phyloP scores from a whole-genome alignment of 2,888 invertebrate species.

The Himalopsyche tibetana region DNA sequence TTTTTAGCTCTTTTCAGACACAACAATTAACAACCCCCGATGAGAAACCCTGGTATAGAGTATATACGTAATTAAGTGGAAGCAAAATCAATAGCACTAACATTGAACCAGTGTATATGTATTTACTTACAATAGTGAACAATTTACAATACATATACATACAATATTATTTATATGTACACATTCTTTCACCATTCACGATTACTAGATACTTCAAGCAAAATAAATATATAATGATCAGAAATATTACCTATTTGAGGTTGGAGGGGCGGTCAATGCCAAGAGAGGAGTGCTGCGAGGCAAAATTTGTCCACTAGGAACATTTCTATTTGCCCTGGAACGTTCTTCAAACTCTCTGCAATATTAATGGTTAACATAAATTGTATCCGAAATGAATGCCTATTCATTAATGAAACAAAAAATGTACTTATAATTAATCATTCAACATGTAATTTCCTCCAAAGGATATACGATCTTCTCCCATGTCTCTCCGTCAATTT shows the following conservation, averaged over 20 bases:
- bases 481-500: no score
- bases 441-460: no score
- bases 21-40: no score
- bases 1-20: no score
- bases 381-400: no score
- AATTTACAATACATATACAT: no score
- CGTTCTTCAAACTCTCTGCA: slow-evolving; percentile 27
- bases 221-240: slow-evolving; percentile 36
- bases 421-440: no score
- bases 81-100: neutral
- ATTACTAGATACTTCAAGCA: neutral
- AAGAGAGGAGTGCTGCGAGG: slow-evolving; percentile 53
- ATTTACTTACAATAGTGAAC: no score
- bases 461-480: no score
- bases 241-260: slow-evolving; percentile 59
- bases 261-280: slow-evolving; percentile 57
- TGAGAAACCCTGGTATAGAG: neutral
- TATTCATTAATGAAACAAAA: no score
- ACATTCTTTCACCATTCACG: no score
- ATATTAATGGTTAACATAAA: neutral
- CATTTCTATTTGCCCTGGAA: slow-evolving; percentile 17
- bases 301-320: neutral
- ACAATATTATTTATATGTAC: no score
- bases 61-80: neutral
- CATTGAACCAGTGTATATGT: neutral